Evolutionary conservation across 2,888 invertebrate genomes (phyloP), one percentile per base, ranked within the genome.

Genomic region (Monoplex corrugatus): DNA sequence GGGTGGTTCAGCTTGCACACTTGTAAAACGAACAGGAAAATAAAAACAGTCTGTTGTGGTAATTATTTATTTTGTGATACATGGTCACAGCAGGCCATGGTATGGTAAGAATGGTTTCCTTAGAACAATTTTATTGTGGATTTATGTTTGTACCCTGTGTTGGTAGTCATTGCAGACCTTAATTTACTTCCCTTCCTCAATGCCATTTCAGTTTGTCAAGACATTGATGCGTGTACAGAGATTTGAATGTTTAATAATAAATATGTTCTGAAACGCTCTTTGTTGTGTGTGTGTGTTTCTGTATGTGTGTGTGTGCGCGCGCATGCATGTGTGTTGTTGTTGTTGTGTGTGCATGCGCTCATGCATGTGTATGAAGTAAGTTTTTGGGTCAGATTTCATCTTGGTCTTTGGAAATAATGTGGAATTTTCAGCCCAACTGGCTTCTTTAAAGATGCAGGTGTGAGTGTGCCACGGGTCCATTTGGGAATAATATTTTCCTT

Each of bases 231-330:
- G 78, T 80, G 78, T 80, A 80, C 78, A 80, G 78, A 80, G 78
- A 80, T 80, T 80, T 80, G 78, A 80, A 80, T 80, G 78, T 80
- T 80, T 80, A 32, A 80, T 80, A 80, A 80, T 80, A 80, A 80
- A 80, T 80, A 80, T 80, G 78, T 43, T 80, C 78, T 32, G 23
- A 40, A 80, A 80, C 40, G 40, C 45, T n/a, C 28, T 2, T 82
- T 44, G n/a, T 8, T 50, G 50, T 50, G 50, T 50, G 50, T 50
- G 50, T 50, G 13, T 10, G 50, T 50, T 8, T 50, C 10, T 50
- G 50, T 50, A 19, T 50, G 50, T 50, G 68, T 50, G 50, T 50
- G 50, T 50, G 75, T 23, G 75, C 16, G 38, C 0, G 10, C 38
- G 75, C 0, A 10, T 75, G 2, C 6, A 3, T 68, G 68, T 50